Evolutionary conservation across 2,888 invertebrate species (phyloP).

Genomic region (Biston betularia): DNA sequence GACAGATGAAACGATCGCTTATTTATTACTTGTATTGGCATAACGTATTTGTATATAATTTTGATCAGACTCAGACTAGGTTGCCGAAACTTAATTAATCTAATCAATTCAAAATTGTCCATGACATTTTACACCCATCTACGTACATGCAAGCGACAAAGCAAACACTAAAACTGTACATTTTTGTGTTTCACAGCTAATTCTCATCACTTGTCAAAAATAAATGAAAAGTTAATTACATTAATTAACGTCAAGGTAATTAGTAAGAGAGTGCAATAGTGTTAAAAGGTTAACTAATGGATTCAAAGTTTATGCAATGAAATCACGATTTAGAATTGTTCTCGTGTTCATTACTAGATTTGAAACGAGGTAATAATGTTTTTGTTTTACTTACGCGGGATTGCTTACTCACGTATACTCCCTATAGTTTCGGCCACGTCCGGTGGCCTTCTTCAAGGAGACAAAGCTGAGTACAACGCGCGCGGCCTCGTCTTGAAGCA

Average conservation of each 20-base stretch:
- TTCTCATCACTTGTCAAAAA: constrained; percentile 24
- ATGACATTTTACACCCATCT: constrained; percentile 15
- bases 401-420: too few species aligned
- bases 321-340: constrained; percentile 33
- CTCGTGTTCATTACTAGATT: constrained; percentile 16
- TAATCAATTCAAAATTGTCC: not conserved
- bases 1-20: too few species aligned
- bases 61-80: too few species aligned
- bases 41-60: too few species aligned
- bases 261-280: constrained; percentile 33
- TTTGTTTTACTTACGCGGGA: too few species aligned
- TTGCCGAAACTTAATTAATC: not conserved
- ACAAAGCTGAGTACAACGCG: too few species aligned
- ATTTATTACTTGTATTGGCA: too few species aligned
- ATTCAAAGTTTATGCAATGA: constrained; percentile 31
- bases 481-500: too few species aligned
- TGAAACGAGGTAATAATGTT: not conserved
- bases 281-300: constrained; percentile 43
- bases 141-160: not conserved
- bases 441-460: too few species aligned
- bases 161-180: constrained; percentile 7
- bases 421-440: too few species aligned
- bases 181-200: constrained; percentile 9
- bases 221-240: constrained; percentile 39
- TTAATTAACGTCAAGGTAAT: constrained; percentile 39